Evolutionary conservation across 2,888 invertebrate genomes (phyloP), one percentile per base, ranked within the genome.

Genomic region (Spicauda simplicius): DNA sequence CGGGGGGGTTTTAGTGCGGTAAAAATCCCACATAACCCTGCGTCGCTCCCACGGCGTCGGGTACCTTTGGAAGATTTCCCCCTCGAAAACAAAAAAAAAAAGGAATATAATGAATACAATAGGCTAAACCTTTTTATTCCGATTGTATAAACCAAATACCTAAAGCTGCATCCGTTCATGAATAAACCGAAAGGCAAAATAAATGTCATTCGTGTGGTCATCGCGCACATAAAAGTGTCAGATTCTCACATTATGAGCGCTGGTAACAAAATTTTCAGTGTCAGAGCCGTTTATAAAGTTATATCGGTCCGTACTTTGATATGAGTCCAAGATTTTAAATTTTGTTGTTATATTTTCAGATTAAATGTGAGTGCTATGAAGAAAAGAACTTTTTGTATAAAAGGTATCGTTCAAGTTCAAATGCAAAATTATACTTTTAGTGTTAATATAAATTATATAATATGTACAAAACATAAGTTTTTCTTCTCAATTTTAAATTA

Each of bases 201-300:
- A 59, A 59, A 50, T 16, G n/a, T 50, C 30, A 59, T 50, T 50
- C 50, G 18, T 59, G 59, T 11, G 59, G 59, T 59, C 50, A 30
- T 30, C 30, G 14, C 50, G 30, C 10, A 33, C 60, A 50, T 52
- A 50, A 60, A 60, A 60, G 14, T 60, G 60, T 52, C 60, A 60
- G 48, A 45, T 16, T 8, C 41, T 7, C 25, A 11, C 37, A 25
- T 60, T 18, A 20, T 33, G 48, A 5, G n/a, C 30, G 16, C 50
- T 11, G 58, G 50, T 3, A 30, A 50, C 50, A 60, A 60, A 50
- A 33, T 60, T 2, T 52, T 52, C 60, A 60, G 48, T 52, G 60
- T 60, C 60, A 52, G 30, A 48, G 19, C 16, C 14, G 59, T 59
- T 59, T 48, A 48, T 59, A 30, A 59, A 60, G 18, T 60, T 60